Percentiles rank a stretch among this genome's conserved stretches.
phyloP scores from a whole-genome alignment of 2,888 invertebrate genomes.

The Rotaria sp. region DNA sequence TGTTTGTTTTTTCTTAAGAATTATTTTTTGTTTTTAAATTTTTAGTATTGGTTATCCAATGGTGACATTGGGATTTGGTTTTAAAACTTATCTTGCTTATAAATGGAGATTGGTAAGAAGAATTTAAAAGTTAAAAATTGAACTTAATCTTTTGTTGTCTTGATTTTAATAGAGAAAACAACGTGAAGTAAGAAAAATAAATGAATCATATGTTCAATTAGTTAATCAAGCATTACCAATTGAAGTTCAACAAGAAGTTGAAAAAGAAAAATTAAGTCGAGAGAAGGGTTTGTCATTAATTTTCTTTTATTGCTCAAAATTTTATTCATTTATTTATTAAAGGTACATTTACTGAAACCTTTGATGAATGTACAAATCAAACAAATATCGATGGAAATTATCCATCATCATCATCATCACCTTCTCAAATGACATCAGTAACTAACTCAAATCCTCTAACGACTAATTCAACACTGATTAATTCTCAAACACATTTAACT shows the following conservation, averaged over 20 bases:
- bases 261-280: constrained; percentile 36
- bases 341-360: constrained; percentile 16
- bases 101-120: constrained; percentile 57
- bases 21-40: constrained; percentile 42
- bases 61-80: constrained; percentile 86
- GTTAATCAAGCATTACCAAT: constrained; percentile 80
- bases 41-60: constrained; percentile 82
- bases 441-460: not conserved
- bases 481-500: not conserved
- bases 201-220: constrained; percentile 85
- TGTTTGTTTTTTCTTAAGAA: not conserved
- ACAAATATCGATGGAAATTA: not conserved
- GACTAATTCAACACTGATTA: not conserved
- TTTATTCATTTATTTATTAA: not conserved
- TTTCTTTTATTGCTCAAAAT: not conserved
- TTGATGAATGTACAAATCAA: constrained; percentile 23
- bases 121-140: not conserved
- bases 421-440: not conserved
- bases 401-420: not conserved
- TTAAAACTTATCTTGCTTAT: constrained; percentile 83
- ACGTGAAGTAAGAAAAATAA: constrained; percentile 83
- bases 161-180: constrained; percentile 64
- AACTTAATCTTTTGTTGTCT: not conserved
- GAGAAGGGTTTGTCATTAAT: not conserved
- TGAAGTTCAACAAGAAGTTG: constrained; percentile 55